These are phyloP conservation scores for Tuta absoluta DNA, from an alignment of 2,888 invertebrate species.

Conservation along the genomic window DNA sequence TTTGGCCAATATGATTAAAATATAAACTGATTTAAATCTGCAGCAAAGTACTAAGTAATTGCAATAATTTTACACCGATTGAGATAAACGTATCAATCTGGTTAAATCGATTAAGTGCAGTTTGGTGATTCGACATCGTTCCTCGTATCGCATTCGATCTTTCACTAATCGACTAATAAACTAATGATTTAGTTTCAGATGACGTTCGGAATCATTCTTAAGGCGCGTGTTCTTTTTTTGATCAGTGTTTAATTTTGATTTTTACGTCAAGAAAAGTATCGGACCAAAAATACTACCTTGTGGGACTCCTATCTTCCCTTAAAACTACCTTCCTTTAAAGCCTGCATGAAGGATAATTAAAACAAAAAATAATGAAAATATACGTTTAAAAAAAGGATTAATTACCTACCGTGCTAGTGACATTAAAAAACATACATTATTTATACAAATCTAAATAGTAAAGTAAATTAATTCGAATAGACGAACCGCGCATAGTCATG, in stretches of 20 bases:
- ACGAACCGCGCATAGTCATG: not conserved
- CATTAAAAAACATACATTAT: too few species aligned
- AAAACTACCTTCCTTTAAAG: too few species aligned
- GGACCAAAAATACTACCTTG: not conserved
- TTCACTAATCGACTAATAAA: conserved; percentile 16
- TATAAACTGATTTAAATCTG: too few species aligned
- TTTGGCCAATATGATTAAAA: too few species aligned
- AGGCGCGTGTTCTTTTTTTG: not conserved
- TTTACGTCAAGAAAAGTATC: not conserved
- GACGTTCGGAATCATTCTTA: conserved; percentile 5
- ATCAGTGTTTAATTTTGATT: not conserved
- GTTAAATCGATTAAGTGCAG: conserved; percentile 15
- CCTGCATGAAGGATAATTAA: too few species aligned
- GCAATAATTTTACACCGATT: conserved; percentile 25
- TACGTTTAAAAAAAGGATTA: too few species aligned
- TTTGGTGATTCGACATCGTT: conserved; percentile 15
- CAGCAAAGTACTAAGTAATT: conserved; percentile 26
- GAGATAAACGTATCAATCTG: conserved; percentile 22
- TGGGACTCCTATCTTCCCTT: not conserved
- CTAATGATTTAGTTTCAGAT: conserved; percentile 20
- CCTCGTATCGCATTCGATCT: conserved; percentile 16
- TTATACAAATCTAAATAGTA: not conserved
- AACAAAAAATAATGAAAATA: too few species aligned
- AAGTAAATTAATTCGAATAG: not conserved
- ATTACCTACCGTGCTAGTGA: too few species aligned